phyloP scores from a whole-genome alignment of 2,797 vertebrate genomes.

The Aphelocoma californica region DNA sequence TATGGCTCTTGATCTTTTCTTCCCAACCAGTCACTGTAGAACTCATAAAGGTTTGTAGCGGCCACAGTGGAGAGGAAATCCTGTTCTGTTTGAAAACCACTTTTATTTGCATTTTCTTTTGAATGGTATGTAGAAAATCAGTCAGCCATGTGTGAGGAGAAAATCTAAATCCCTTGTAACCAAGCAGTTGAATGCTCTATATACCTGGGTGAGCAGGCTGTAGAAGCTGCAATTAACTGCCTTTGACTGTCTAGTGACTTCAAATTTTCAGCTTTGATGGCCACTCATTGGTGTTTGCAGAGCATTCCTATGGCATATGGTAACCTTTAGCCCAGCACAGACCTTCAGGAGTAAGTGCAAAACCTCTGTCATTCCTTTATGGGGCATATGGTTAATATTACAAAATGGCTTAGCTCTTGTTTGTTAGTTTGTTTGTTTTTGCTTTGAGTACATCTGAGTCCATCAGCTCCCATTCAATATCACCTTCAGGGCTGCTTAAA shows the following conservation, averaged over 20 bases:
- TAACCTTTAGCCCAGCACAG: conserved; percentile 16
- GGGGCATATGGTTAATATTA: conserved; percentile 37
- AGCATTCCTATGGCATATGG: conserved; percentile 47
- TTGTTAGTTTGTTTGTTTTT: conserved; percentile 17
- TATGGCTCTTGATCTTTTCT: background rate
- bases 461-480: background rate
- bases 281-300: background rate
- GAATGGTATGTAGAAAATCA: conserved; percentile 18
- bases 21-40: background rate
- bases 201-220: conserved; percentile 23
- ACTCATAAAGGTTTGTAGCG: background rate
- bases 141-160: background rate
- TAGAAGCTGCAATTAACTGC: conserved; percentile 49
- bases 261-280: conserved; percentile 13
- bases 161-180: conserved; percentile 41
- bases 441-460: background rate
- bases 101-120: background rate
- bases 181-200: conserved; percentile 22
- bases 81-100: background rate
- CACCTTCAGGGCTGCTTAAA: background rate
- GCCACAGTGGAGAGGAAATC: background rate
- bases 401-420: background rate
- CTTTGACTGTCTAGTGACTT: conserved; percentile 12
- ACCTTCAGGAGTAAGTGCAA: background rate
- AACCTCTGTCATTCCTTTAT: background rate